Base-by-base conservation (phyloP, 2,113 vertebrate species). In the Xyliphius kryptos region DNA sequence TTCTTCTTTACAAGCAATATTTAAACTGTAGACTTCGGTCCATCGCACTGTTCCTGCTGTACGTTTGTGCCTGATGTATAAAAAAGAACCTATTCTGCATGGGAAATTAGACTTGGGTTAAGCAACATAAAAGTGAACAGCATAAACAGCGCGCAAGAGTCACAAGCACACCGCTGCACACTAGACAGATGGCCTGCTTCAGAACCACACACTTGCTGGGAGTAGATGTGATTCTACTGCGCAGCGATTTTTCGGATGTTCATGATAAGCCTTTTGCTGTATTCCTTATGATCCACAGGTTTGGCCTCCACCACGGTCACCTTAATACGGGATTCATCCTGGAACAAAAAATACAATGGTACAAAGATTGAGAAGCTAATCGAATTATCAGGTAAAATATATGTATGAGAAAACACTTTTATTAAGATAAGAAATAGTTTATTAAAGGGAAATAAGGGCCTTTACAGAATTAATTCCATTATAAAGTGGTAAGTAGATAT, bases 271-370 rank as follows among this genome's bases (percentile, higher is more conserved):
- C 91, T 89, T 76, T 84, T 91, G 88, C 88, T 80, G 71, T 97
- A 95, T 7, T 98, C 95, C 75, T 79, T 86, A 72, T 96, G 87
- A 83, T 97, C 92, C 57, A 99, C 89, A 0, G 92, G 91, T 74
- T 93, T 96, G 82, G 91, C 88, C 0, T 95, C 95, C 83, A 91
- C 1, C 48, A 92, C 91, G 0, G 93, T 92, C 3, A 92, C 93
- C 75, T 97, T 97, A 82, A 98, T 91, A 66, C 93, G 90, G 71
- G 94, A 94, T 50, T 98, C 96, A 15, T 98, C 96, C 96, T 99
- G 65, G 26, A 32, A 32, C 26, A 1, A 32, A 32, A 32, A 32
- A 32, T 32, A 32, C 26, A 32, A 32, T 32, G 7, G n/a, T n/a
- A n/a, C n/a, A n/a, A 6, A 32, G 26, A 32, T 32, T 32, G 26